A percentile compares a stretch with the other conserved stretches of the same genome.
Conservation (phyloP, 2,113 vertebrate genomes). For the Cavia porcellus region DNA sequence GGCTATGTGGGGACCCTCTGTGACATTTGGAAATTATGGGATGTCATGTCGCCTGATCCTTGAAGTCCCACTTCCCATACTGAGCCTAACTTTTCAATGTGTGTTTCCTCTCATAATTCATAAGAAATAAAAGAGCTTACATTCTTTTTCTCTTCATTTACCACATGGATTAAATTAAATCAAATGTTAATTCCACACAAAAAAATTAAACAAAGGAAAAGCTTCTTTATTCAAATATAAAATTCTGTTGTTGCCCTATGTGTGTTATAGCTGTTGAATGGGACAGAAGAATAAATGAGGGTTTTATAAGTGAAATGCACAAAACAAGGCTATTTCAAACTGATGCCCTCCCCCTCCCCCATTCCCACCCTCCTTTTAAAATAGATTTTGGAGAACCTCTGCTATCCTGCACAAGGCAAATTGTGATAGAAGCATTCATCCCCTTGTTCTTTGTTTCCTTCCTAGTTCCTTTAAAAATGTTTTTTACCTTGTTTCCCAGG, state of each 20-base stretch:
- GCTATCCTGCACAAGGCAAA: background rate
- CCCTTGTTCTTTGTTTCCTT: background rate
- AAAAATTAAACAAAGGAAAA: background rate
- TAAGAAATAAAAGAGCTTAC: background rate
- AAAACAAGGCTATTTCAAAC: constrained; percentile 35
- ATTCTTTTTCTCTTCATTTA: background rate
- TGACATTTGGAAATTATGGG: background rate
- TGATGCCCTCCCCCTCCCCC: background rate
- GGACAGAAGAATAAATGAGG: constrained; percentile 89
- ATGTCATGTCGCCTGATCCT: background rate
- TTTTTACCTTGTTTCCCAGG: background rate
- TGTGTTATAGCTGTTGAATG: constrained; percentile 89
- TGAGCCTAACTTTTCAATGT: background rate
- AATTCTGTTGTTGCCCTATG: constrained; percentile 76
- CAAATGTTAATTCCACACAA: background rate
- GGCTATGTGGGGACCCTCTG: no score
- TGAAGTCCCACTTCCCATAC: background rate
- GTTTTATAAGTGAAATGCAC: constrained; percentile 85
- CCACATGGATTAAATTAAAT: background rate
- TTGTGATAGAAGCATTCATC: background rate
- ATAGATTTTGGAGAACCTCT: background rate
- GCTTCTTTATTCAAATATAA: background rate
- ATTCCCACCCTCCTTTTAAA: background rate
- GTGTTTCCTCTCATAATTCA: background rate
- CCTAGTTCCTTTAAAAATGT: background rate